These are phyloP conservation scores for Plutomurus gul DNA, from an alignment of 1,140 invertebrate species.

Conservation along the genomic window DNA sequence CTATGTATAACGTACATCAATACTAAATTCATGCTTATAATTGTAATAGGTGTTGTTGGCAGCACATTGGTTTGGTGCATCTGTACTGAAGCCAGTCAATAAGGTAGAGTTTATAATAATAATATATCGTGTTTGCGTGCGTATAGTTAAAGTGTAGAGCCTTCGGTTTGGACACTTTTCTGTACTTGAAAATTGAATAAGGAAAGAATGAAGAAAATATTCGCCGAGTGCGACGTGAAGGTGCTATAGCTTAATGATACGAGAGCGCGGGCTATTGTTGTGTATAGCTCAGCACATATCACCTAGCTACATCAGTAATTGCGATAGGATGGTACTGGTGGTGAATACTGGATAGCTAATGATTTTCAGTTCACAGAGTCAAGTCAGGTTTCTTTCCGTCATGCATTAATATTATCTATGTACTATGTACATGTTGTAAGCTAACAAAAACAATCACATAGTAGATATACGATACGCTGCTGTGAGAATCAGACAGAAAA, in stretches of 20 bases:
- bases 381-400: neutral
- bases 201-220: neutral
- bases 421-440: neutral
- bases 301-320: too few relatives aligned
- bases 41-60: neutral
- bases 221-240: neutral
- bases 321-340: neutral
- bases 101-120: neutral
- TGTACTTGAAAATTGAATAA: neutral
- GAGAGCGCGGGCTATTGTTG: too few relatives aligned
- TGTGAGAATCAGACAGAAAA: too few relatives aligned
- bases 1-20: too few relatives aligned
- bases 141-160: too few relatives aligned
- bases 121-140: too few relatives aligned
- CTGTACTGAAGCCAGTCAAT: neutral
- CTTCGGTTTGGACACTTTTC: neutral
- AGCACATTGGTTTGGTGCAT: neutral
- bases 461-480: too few relatives aligned
- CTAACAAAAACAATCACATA: too few relatives aligned
- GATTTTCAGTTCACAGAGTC: neutral
- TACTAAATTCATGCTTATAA: neutral
- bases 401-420: neutral
- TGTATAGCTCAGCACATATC: too few relatives aligned
- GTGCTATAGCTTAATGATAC: too few relatives aligned
- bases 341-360: neutral